These are phyloP conservation scores for Erynnis tages DNA, from an alignment of 2,888 invertebrate species.

Conservation along the genomic window DNA sequence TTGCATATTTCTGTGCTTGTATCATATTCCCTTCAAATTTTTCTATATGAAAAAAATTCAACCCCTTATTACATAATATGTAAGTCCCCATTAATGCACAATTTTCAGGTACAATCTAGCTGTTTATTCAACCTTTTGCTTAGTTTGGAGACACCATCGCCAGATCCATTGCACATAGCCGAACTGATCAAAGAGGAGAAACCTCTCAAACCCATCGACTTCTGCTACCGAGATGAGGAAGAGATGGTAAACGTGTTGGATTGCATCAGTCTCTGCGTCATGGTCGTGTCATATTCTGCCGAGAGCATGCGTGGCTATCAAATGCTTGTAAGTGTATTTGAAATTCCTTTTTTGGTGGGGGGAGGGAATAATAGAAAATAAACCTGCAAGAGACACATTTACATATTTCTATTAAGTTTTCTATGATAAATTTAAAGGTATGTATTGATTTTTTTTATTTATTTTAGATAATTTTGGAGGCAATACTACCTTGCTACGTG, in stretches of 20 bases:
- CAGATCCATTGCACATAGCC: constrained; percentile 96
- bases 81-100: too few species aligned
- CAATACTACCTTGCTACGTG: constrained; percentile 97
- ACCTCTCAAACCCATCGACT: constrained; percentile 96
- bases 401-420: too few species aligned
- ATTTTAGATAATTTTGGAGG: constrained; percentile 94
- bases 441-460: too few species aligned
- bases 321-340: constrained; percentile 88
- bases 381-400: too few species aligned
- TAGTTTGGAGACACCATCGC: constrained; percentile 96
- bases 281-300: constrained; percentile 98
- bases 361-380: too few species aligned
- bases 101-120: constrained; percentile 89
- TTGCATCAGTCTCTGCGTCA: constrained; percentile 98
- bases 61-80: too few species aligned
- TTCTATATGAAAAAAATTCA: too few species aligned
- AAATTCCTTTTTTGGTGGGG: not conserved
- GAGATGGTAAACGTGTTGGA: constrained; percentile 98
- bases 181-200: constrained; percentile 95
- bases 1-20: too few species aligned
- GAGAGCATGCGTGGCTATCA: constrained; percentile 96
- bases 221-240: constrained; percentile 99
- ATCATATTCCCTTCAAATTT: too few species aligned
- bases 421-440: too few species aligned
- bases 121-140: constrained; percentile 95